Evolutionary conservation across 1,140 invertebrate genomes (phyloP).

Genomic region (Adoxophyes honmai): DNA sequence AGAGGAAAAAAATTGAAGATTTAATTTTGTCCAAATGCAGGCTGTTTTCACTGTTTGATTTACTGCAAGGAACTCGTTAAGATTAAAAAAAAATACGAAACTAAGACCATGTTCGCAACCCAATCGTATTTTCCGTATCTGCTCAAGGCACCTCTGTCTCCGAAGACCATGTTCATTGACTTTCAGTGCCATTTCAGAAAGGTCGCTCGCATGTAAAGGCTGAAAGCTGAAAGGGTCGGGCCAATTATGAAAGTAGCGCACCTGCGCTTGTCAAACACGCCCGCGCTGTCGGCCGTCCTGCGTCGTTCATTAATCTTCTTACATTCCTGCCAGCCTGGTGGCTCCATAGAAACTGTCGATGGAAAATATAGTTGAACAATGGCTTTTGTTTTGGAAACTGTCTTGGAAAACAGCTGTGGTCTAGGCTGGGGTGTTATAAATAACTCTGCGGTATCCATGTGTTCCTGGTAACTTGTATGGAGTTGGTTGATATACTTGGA

Average conservation of each 20-base stretch:
- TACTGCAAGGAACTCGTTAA: too few species aligned
- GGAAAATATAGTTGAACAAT: constrained; percentile 4
- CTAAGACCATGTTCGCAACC: too few species aligned
- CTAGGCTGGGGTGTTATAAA: too few species aligned
- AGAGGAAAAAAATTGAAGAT: too few species aligned
- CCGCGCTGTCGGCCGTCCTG: constrained; percentile 61
- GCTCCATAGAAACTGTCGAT: constrained; percentile 20
- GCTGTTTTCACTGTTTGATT: too few species aligned
- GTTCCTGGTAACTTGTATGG: too few species aligned
- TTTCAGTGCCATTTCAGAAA: constrained; percentile 27
- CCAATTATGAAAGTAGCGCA: constrained; percentile 77
- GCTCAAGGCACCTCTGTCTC: too few species aligned
- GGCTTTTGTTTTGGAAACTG: constrained; percentile 12
- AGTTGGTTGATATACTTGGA: too few species aligned
- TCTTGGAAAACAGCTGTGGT: constrained; percentile 12
- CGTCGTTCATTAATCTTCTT: constrained; percentile 67
- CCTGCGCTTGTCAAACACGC: constrained; percentile 73
- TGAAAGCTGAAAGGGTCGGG: constrained; percentile 69
- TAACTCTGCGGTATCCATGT: too few species aligned
- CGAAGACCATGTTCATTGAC: background rate
- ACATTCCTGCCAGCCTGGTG: constrained; percentile 50
- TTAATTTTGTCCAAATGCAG: too few species aligned
- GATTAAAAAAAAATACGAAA: too few species aligned
- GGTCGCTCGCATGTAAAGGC: constrained; percentile 15
- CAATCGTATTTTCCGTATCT: too few species aligned